Base-by-base conservation (phyloP, 2,888 invertebrate genomes). In the Glyphotaelius pellucidus region DNA sequence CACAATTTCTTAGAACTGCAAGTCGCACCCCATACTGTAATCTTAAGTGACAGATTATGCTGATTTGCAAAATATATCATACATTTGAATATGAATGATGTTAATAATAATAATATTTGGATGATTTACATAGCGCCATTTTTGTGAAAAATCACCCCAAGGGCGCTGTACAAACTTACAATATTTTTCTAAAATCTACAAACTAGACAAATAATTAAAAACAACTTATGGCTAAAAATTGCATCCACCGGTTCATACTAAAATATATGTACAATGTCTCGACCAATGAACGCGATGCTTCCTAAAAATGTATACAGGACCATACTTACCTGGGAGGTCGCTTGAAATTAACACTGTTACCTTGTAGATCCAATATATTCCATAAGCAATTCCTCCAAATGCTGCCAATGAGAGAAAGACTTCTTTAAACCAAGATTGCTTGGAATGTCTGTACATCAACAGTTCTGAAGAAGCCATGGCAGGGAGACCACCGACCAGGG, bases 351-450 rank as follows among this genome's bases (percentile, higher is more conserved):
- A 25, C 11, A 2, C 0, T 31, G 30, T 47, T 94, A 98, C 98
- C 97, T 98, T 97, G 95, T 98, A 98, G 94, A 98, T 97, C 95
- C 97, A 97, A 94, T 98, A 98, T 91, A 98, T 96, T 83, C 97
- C 97, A 95, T 98, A 98, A 0, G 97, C 96, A 52, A 98, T 97
- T 11, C 98, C 97, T 90, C 98, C 97, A 93, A 98, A 96, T n/a
- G 98, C 94, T 31, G 98, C 97, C 38, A 98, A 95, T 3, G 97
- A 97, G 94, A 98, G 96, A 67, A 98, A 95, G 93, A 97, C 95
- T 94, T 98, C 98, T 94, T 97, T 96, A 89, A 98, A 95, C 95
- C 95, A 95, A 7, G 95, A 95, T 42, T 94, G 94, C 52, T 95
- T 94, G 0, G 95, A 95, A 80, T 95, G 95, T 32, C 95, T 95